These are phyloP conservation scores for Drosophila pullipes DNA, from an alignment of 2,888 invertebrate species.

Conservation along the genomic window DNA sequence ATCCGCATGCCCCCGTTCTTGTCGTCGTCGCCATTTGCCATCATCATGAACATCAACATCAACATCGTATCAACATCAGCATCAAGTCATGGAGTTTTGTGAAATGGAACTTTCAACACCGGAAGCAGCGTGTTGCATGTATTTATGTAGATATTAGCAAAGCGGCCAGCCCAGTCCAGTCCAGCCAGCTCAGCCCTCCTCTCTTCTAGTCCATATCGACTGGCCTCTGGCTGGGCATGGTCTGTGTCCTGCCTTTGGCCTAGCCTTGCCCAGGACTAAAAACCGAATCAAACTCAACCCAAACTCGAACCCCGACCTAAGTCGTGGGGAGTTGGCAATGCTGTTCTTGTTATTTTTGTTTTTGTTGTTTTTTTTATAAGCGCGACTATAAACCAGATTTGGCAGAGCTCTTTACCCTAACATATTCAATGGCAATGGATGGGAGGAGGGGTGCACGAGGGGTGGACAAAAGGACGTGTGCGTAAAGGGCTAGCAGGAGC, in stretches of 20 bases:
- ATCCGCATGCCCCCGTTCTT: not conserved
- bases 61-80: conserved; percentile 64
- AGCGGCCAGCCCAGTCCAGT: conserved; percentile 44
- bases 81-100: conserved; percentile 72
- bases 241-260: conserved; percentile 2
- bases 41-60: conserved; percentile 44
- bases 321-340: conserved; percentile 6
- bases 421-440: conserved; percentile 37
- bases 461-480: conserved; percentile 23
- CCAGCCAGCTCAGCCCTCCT: conserved; percentile 1
- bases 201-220: conserved; percentile 19
- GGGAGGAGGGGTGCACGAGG: conserved; percentile 3
- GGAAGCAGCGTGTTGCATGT: conserved; percentile 82
- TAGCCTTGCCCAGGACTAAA: conserved; percentile 21
- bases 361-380: conserved; percentile 57
- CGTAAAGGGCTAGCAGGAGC: conserved; percentile 26
- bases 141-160: conserved; percentile 81
- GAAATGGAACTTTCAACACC: conserved; percentile 81
- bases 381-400: conserved; percentile 77
- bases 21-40: conserved; percentile 13
- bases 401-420: conserved; percentile 65
- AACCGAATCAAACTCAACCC: conserved; percentile 44
- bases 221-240: conserved; percentile 20
- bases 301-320: not conserved
- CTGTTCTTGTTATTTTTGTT: conserved; percentile 38